Conservation (phyloP, 2,113 vertebrate species). For the Geothlypis trichas region DNA sequence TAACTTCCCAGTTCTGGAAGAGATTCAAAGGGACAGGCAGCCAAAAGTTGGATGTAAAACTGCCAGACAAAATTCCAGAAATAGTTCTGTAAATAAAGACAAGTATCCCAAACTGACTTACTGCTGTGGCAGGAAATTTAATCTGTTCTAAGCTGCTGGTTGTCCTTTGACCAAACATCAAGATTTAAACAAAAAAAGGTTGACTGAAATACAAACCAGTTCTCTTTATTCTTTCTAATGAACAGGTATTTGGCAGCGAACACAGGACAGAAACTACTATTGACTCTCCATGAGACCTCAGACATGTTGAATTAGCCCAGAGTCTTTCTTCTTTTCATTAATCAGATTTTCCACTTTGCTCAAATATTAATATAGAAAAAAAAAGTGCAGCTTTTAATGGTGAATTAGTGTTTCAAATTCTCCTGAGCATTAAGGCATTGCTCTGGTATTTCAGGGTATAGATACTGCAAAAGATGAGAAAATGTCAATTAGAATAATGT, state of each 20-base stretch:
- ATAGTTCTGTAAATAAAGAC: neutral
- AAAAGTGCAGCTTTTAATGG: neutral
- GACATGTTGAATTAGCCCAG: neutral
- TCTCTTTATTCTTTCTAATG: neutral
- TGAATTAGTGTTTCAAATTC: constrained; percentile 35
- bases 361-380: neutral
- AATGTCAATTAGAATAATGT: neutral
- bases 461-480: neutral
- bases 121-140: neutral
- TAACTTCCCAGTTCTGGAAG: neutral
- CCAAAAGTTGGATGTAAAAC: neutral
- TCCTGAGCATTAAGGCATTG: neutral
- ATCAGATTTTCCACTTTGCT: neutral
- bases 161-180: neutral
- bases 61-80: neutral
- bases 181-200: neutral
- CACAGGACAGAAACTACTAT: neutral
- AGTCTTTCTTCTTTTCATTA: neutral
- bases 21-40: neutral
- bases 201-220: neutral
- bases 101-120: neutral
- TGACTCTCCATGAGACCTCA: neutral
- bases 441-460: neutral
- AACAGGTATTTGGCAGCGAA: neutral
- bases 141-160: neutral